phyloP scores from a whole-genome alignment of 23 tunicate species.

The Trididemnum clinides region DNA sequence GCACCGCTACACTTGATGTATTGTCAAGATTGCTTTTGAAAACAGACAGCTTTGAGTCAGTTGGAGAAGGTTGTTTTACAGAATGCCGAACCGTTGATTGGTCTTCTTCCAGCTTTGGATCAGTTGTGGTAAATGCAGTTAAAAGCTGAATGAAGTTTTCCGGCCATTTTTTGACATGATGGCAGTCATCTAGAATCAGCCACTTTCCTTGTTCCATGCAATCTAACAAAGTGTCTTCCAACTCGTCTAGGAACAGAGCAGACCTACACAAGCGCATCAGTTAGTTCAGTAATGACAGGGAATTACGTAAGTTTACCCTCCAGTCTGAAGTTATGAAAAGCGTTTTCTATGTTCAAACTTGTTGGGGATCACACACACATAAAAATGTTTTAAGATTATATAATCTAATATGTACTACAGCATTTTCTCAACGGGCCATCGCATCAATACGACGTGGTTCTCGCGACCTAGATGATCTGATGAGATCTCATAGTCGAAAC shows the following conservation, averaged over 20 bases:
- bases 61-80: background rate
- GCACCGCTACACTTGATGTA: background rate
- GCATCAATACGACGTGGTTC: too few species aligned
- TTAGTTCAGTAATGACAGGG: too few species aligned
- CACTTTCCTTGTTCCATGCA: slow-evolving; percentile 82
- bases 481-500: too few species aligned
- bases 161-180: slow-evolving; percentile 50
- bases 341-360: too few species aligned
- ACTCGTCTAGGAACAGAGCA: slow-evolving; percentile 48
- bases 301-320: too few species aligned
- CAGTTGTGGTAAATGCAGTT: background rate
- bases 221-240: slow-evolving; percentile 46
- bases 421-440: too few species aligned
- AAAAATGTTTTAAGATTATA: too few species aligned
- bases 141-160: slow-evolving; percentile 46
- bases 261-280: slow-evolving; percentile 62
- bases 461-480: too few species aligned
- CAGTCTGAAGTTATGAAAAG: too few species aligned
- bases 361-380: too few species aligned
- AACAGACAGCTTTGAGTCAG: too few species aligned
- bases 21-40: background rate
- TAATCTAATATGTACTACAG: too few species aligned
- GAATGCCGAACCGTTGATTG: background rate
- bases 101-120: background rate
- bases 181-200: slow-evolving; percentile 74